Evolutionary conservation across 2,797 vertebrate species (phyloP), one percentile per base, ranked within the genome.

Genomic region (Schizothorax lantsangensis): DNA sequence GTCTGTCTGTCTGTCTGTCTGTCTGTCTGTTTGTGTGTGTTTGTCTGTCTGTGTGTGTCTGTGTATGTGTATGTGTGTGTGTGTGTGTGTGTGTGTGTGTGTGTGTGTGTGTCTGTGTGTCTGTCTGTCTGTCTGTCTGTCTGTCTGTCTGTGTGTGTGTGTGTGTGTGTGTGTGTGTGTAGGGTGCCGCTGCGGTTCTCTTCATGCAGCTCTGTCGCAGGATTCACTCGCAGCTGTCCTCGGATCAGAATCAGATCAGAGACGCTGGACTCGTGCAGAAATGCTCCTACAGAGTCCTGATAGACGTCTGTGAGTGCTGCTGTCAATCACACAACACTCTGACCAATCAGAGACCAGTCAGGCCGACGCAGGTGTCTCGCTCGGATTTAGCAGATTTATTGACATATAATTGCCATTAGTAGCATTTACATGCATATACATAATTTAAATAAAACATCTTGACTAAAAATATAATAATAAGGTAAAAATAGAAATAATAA

Each of bases 181-280:
- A 98, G 97, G 96, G 97, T 15, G 93, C 96, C 2, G 94, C 96
- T 64, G 94, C 96, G 0, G 93, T 95, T 88, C 92, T 98, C 88
- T 95, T 97, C 90, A 92, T 97, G 93, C 97, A 98, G 89, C 73
- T 97, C 91, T 97, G 96, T 84, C 95, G 93, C 89, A 96, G 94
- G 91, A 91, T 97, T 89, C 96, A 96, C 88, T 96, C 95, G 43
- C 93, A 91, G 81, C 93, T 94, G 3, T 94, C 95, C 2, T 90
- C 93, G 10, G 95, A 95, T 17, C 81, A 82, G 40, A 92, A 40
- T 62, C 88, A 87, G 1, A 93, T 93, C 66, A 77, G 9, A 6
- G 80, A 90, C 30, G 79, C 88, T 6, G 89, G 91, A 47, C 80
- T 36, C 11, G 75, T 93, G 49, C 93, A 89, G 21, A 95, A 89